Evolutionary conservation across 2,888 invertebrate genomes (phyloP).

Genomic region (Heteromurus nitidus): DNA sequence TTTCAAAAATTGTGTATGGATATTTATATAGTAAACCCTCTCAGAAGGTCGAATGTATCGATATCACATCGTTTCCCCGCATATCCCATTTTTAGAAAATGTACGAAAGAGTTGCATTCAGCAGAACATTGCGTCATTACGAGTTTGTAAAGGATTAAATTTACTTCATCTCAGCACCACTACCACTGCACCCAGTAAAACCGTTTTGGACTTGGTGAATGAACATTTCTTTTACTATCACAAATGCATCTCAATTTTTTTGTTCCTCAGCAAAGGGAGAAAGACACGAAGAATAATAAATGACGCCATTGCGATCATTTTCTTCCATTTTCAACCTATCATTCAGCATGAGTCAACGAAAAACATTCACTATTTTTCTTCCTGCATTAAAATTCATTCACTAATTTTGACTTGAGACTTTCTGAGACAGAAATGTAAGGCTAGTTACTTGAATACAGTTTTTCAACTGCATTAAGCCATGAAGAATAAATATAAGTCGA

Average conservation of each 20-base stretch:
- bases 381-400: conserved; percentile 59
- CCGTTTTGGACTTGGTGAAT: too few species aligned
- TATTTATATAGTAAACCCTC: too few species aligned
- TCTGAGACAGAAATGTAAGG: background rate
- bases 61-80: too few species aligned
- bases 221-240: background rate
- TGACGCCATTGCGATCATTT: conserved; percentile 72
- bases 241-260: background rate
- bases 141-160: too few species aligned
- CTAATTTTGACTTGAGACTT: conserved; percentile 16
- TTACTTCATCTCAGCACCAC: too few species aligned
- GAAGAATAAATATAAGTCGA: too few species aligned
- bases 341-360: conserved; percentile 72
- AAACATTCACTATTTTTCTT: conserved; percentile 55
- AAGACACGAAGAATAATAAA: conserved; percentile 66
- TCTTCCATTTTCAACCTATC: conserved; percentile 70
- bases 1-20: too few species aligned
- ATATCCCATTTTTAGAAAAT: too few species aligned
- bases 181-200: too few species aligned
- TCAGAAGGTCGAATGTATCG: too few species aligned
- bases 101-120: too few species aligned
- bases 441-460: conserved; percentile 9
- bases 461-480: background rate
- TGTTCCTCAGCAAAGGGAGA: conserved; percentile 3
- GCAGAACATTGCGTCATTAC: too few species aligned